Evolutionary conservation across 2,888 invertebrate species (phyloP).

Genomic region (Rutpela maculata): DNA sequence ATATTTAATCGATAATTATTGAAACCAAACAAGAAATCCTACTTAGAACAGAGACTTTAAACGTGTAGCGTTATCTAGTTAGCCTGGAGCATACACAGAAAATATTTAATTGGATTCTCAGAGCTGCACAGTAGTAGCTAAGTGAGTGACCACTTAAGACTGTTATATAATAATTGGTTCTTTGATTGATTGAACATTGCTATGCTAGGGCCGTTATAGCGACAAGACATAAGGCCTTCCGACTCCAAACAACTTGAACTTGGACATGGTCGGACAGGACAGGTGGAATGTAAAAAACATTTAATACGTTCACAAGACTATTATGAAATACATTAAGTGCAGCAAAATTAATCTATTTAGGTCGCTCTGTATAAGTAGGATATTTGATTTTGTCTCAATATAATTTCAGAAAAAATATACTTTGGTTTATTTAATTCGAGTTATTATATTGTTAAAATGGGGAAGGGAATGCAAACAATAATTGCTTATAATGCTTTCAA

Average conservation of each 20-base stretch:
- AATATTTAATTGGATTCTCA: constrained; percentile 62
- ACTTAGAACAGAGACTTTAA: constrained; percentile 58
- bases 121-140: constrained; percentile 60
- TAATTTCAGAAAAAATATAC: too few relatives aligned
- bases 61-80: constrained; percentile 59
- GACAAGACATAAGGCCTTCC: constrained; percentile 18
- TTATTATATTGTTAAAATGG: too few relatives aligned
- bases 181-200: constrained; percentile 62
- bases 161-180: constrained; percentile 64
- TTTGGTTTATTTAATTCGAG: too few relatives aligned
- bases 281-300: constrained; percentile 30
- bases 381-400: too few relatives aligned
- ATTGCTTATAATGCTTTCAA: too few relatives aligned
- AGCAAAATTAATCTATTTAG: background rate
- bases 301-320: constrained; percentile 9
- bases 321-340: background rate
- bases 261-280: constrained; percentile 31
- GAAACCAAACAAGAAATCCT: constrained; percentile 56
- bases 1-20: constrained; percentile 44
- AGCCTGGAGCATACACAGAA: constrained; percentile 55
- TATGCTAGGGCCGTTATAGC: constrained; percentile 51
- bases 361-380: background rate
- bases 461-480: too few relatives aligned
- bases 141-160: constrained; percentile 63
- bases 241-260: constrained; percentile 11